Percentiles rank a stretch among this genome's conserved stretches.
Conservation (phyloP, 1,140 invertebrate species). For the Babylonia areolata region DNA sequence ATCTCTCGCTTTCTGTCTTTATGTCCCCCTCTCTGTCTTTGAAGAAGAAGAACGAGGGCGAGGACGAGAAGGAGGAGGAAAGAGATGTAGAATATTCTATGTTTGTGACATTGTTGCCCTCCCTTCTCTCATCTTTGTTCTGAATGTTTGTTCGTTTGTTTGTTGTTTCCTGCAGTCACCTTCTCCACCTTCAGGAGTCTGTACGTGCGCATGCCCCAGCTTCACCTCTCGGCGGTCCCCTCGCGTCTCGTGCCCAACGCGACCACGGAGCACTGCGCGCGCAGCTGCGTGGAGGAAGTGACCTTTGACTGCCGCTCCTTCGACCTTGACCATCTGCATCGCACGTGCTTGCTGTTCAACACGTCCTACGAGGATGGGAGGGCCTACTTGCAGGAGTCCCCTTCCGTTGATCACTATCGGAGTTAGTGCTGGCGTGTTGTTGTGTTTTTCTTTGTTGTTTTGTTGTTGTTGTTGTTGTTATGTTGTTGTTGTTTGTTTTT, state of each 20-base stretch:
- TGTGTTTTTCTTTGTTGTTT: not conserved
- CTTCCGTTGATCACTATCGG: slow-evolving; percentile 64
- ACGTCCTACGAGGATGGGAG: slow-evolving; percentile 56
- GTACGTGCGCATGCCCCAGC: slow-evolving; percentile 59
- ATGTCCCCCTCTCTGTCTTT: not conserved
- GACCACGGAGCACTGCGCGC: slow-evolving; percentile 60
- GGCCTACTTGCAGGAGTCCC: slow-evolving; percentile 52
- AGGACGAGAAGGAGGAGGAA: not conserved
- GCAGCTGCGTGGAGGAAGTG: slow-evolving; percentile 57
- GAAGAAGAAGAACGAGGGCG: not conserved
- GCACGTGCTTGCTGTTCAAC: slow-evolving; percentile 61
- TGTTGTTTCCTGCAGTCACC: slow-evolving; percentile 38
- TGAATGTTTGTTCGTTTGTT: not conserved
- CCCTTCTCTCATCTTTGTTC: not conserved
- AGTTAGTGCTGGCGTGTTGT: slow-evolving; percentile 51
- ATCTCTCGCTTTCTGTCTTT: not conserved
- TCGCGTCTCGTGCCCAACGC: slow-evolving; percentile 52
- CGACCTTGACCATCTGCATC: slow-evolving; percentile 59
- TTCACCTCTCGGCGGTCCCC: slow-evolving; percentile 53
- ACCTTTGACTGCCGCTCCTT: slow-evolving; percentile 69
- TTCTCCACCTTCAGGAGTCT: slow-evolving; percentile 48
- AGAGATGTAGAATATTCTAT: not conserved
- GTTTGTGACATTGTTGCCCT: not conserved
- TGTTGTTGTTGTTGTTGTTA: too few species aligned
- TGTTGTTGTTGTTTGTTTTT: too few species aligned